Conservation (phyloP, 2,797 vertebrate genomes). For the Manis pentadactyla region DNA sequence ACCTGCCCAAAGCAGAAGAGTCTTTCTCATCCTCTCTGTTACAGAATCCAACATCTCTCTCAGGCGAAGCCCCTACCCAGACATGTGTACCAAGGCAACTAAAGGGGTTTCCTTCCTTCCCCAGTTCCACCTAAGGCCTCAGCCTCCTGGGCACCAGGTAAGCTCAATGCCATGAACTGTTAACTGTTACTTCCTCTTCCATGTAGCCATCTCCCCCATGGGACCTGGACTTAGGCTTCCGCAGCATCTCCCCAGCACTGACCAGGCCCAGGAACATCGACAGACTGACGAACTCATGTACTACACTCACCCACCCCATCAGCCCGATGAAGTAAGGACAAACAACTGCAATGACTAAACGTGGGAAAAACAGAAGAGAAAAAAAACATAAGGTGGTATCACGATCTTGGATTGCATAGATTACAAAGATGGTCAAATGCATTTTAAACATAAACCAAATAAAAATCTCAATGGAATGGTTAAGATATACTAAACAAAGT, state of each 20-base stretch:
- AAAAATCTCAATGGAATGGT: neutral
- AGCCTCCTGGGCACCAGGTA: neutral
- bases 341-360: neutral
- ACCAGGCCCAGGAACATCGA: neutral
- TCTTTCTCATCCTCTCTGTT: neutral
- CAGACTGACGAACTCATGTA: neutral
- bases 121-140: neutral
- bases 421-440: neutral
- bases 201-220: neutral
- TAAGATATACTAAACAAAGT: constrained; percentile 10
- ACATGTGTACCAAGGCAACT: neutral
- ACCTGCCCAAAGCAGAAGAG: neutral
- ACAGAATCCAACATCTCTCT: neutral
- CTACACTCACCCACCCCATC: neutral
- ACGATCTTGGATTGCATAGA: neutral
- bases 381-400: neutral
- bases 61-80: neutral
- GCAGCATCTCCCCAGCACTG: neutral
- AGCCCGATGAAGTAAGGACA: neutral
- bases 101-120: neutral
- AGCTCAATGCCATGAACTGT: neutral
- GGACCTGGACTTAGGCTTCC: neutral
- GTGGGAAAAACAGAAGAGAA: neutral
- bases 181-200: neutral
- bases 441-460: constrained; percentile 48